These are phyloP conservation scores for Calliopum simillimum DNA, from an alignment of 2,888 invertebrate species.

Conservation along the genomic window DNA sequence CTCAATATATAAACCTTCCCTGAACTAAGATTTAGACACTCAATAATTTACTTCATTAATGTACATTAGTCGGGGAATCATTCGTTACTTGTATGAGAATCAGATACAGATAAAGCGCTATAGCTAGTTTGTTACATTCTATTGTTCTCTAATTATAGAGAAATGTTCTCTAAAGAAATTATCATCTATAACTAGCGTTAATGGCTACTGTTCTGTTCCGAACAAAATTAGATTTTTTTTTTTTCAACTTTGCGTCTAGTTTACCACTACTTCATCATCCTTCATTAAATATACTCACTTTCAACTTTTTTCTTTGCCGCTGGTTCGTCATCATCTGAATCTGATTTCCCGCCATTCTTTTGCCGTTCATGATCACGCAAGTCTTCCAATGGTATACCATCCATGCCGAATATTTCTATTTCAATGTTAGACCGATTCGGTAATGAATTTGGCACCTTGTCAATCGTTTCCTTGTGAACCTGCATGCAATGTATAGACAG, in stretches of 20 bases:
- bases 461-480: conserved; percentile 99
- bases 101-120: no score
- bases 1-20: no score
- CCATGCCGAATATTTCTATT: conserved; percentile 99
- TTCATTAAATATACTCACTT: conserved; percentile 49
- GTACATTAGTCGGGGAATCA: no score
- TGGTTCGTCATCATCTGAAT: conserved; percentile 88
- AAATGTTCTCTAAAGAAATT: no score
- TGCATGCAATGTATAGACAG: conserved; percentile 99
- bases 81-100: no score
- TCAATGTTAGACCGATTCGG: conserved; percentile 98
- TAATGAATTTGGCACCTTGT: conserved; percentile 98
- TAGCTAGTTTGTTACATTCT: no score
- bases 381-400: conserved; percentile 97
- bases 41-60: no score
- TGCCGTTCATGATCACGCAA: conserved; percentile 93
- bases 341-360: conserved; percentile 80
- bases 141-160: no score
- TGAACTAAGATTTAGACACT: no score
- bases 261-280: background rate
- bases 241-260: background rate
- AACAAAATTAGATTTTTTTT: no score
- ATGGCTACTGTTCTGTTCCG: no score
- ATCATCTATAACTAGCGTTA: no score
- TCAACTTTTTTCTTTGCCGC: conserved; percentile 75